Evolutionary conservation across 2,888 invertebrate species (phyloP).

Genomic region (Microctonus hyperodae): DNA sequence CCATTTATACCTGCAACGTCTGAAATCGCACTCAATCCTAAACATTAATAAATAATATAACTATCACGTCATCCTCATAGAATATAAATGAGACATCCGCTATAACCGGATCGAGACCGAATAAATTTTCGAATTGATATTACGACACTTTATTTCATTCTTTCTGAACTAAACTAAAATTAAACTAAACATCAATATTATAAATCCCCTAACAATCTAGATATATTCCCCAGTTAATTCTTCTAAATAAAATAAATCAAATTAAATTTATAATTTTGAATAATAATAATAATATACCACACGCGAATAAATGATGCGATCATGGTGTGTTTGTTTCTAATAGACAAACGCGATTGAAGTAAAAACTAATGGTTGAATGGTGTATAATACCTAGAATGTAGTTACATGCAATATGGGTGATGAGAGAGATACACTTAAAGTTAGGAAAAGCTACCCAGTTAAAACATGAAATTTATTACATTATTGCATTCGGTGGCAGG

Average conservation of each 20-base stretch:
- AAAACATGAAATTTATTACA: conserved; percentile 45
- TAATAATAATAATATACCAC: conserved; percentile 47
- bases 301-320: conserved; percentile 50
- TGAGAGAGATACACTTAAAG: conserved; percentile 45
- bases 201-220: neutral
- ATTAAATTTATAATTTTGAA: conserved; percentile 12
- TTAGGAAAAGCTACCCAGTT: conserved; percentile 45
- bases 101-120: conserved; percentile 1
- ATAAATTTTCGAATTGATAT: neutral
- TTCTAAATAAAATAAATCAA: neutral
- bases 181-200: neutral
- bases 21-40: neutral
- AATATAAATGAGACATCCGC: neutral
- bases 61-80: conserved; percentile 2
- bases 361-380: neutral
- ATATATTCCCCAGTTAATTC: neutral
- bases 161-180: neutral
- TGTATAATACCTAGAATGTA: conserved; percentile 3
- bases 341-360: conserved; percentile 47
- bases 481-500: conserved; percentile 54
- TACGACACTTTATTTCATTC: neutral
- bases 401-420: conserved; percentile 31
- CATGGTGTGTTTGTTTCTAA: conserved; percentile 48
- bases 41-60: neutral
- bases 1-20: too few species aligned